phyloP scores from a whole-genome alignment of 2,797 vertebrate genomes.

The Iguana delicatissima region DNA sequence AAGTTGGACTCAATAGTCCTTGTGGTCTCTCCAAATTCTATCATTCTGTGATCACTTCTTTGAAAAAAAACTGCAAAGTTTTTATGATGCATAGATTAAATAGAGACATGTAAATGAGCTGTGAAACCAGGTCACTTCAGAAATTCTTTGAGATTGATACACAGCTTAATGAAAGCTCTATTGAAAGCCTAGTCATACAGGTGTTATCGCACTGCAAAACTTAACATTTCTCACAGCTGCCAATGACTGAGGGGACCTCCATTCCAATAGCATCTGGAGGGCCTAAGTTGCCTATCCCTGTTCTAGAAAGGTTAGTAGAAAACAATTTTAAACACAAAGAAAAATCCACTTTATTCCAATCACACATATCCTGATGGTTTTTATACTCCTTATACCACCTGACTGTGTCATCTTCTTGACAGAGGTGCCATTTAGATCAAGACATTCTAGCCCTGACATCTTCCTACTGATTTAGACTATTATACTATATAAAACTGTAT shows the following conservation, averaged over 20 bases:
- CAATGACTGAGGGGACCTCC: background rate
- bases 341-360: background rate
- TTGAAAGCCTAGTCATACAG: background rate
- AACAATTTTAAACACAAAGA: conserved; percentile 4
- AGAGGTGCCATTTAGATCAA: background rate
- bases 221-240: background rate
- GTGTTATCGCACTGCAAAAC: too few species aligned
- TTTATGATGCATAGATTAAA: background rate
- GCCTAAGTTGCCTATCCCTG: background rate
- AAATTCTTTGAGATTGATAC: conserved; percentile 5
- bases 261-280: background rate
- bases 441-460: background rate
- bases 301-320: background rate
- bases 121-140: background rate
- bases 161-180: background rate
- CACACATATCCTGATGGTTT: background rate
- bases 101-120: background rate
- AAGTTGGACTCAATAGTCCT: too few species aligned
- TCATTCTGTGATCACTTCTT: too few species aligned
- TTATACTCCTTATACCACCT: background rate
- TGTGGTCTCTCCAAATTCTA: too few species aligned
- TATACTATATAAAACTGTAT: background rate
- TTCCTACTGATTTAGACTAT: background rate
- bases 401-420: conserved; percentile 11
- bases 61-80: background rate